phyloP scores from a whole-genome alignment of 1,140 invertebrate genomes.

The Portunus trituberculatus region DNA sequence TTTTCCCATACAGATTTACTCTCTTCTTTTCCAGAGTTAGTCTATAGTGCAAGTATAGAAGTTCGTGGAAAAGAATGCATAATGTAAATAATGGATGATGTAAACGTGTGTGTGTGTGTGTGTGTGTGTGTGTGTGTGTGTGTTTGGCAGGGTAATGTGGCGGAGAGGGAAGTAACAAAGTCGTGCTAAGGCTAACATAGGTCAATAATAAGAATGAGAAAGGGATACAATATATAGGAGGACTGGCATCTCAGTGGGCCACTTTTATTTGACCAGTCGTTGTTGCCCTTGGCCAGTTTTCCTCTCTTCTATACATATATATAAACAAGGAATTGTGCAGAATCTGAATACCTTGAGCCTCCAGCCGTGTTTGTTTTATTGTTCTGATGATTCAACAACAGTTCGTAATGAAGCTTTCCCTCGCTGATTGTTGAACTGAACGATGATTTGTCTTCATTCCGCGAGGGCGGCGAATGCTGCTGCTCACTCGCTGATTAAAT shows the following conservation, averaged over 20 bases:
- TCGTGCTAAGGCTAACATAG: background rate
- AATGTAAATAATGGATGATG: background rate
- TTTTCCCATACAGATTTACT: too few relatives aligned
- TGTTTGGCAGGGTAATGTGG: background rate
- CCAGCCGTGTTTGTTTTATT: too few relatives aligned
- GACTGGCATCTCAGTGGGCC: too few relatives aligned
- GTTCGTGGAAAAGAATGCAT: background rate
- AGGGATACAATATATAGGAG: too few relatives aligned
- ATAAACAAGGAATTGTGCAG: too few relatives aligned
- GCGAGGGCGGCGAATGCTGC: background rate
- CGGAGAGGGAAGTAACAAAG: background rate
- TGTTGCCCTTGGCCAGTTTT: background rate
- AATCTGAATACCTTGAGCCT: too few relatives aligned
- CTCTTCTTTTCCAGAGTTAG: too few relatives aligned
- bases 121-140: conserved; percentile 34
- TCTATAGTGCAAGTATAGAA: background rate
- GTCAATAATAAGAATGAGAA: too few relatives aligned
- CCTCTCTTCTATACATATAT: too few relatives aligned
- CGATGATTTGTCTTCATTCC: background rate
- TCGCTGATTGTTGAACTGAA: background rate
- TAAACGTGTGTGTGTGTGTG: background rate
- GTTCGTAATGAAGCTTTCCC: background rate
- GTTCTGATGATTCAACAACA: background rate
- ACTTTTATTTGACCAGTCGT: too few relatives aligned
- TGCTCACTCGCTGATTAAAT: conserved; percentile 13